phyloP scores from a whole-genome alignment of 2,888 invertebrate species.

The Ophion ellenae region DNA sequence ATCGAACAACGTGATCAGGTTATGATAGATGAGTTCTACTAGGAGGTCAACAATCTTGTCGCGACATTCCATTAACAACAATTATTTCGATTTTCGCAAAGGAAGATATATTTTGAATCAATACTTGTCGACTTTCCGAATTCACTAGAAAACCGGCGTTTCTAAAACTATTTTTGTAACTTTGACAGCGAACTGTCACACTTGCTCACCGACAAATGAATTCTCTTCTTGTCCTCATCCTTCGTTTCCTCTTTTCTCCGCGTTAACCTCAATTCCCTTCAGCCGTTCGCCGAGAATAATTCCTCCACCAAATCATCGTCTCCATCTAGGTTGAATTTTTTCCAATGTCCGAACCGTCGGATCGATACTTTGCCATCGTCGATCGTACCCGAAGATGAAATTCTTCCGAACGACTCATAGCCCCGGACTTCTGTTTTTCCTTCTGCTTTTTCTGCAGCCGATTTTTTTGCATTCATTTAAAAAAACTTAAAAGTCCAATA shows the following conservation, averaged over 20 bases:
- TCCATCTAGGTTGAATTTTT: neutral
- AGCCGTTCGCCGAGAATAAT: neutral
- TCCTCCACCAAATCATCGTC: neutral
- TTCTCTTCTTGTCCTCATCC: neutral
- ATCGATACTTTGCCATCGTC: slow-evolving; percentile 1
- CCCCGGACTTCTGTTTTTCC: neutral
- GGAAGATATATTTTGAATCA: no score
- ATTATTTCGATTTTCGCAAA: no score
- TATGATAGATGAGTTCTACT: no score
- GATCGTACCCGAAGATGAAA: neutral
- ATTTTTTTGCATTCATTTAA: neutral
- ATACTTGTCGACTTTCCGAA: neutral
- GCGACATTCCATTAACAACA: no score
- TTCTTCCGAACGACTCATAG: neutral
- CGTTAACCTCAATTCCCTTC: neutral
- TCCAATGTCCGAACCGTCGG: neutral
- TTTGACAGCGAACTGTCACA: neutral
- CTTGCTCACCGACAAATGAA: neutral
- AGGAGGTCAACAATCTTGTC: no score
- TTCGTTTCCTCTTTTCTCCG: neutral
- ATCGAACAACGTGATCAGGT: no score
- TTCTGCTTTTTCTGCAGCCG: neutral
- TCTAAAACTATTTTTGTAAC: neutral
- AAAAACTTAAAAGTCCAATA: no score
- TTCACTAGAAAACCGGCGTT: neutral